Evolutionary conservation across 2,797 vertebrate genomes (phyloP).

Genomic region (Toxotes lorentzi): DNA sequence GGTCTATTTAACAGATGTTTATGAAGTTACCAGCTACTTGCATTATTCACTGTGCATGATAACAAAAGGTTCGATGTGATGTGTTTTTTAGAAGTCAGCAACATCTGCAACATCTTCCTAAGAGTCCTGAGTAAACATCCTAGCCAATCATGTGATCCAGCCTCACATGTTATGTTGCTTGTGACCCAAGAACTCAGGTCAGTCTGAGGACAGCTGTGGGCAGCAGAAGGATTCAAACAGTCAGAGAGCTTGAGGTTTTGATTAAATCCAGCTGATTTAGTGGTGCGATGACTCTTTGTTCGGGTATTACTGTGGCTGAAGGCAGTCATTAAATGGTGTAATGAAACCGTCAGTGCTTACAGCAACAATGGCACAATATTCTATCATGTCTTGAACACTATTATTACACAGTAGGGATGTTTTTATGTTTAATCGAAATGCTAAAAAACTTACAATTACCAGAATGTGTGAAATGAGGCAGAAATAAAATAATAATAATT

Average conservation of each 20-base stretch:
- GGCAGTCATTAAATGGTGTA: background rate
- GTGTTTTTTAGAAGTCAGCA: background rate
- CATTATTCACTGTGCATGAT: background rate
- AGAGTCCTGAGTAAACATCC: constrained; percentile 38
- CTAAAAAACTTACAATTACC: background rate
- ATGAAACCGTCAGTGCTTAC: background rate
- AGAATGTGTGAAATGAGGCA: constrained; percentile 13
- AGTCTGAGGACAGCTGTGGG: constrained; percentile 43
- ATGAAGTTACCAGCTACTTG: background rate
- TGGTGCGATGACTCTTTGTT: constrained; percentile 6
- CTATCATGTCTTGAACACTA: background rate
- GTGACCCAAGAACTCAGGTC: constrained; percentile 48
- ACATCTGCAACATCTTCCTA: background rate
- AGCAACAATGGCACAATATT: background rate
- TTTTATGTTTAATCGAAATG: background rate
- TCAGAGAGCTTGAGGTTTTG: constrained; percentile 8
- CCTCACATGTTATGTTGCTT: constrained; percentile 57
- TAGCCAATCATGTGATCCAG: constrained; percentile 41
- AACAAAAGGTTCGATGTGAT: background rate
- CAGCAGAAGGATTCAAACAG: constrained; percentile 25
- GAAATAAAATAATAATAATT: background rate
- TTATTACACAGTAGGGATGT: background rate
- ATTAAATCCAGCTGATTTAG: constrained; percentile 29
- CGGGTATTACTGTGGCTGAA: background rate
- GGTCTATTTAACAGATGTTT: background rate